Evolutionary conservation across 23 tunicate species (phyloP), one percentile per base, ranked within the genome.

Genomic region (Clavelina lepadiformis): DNA sequence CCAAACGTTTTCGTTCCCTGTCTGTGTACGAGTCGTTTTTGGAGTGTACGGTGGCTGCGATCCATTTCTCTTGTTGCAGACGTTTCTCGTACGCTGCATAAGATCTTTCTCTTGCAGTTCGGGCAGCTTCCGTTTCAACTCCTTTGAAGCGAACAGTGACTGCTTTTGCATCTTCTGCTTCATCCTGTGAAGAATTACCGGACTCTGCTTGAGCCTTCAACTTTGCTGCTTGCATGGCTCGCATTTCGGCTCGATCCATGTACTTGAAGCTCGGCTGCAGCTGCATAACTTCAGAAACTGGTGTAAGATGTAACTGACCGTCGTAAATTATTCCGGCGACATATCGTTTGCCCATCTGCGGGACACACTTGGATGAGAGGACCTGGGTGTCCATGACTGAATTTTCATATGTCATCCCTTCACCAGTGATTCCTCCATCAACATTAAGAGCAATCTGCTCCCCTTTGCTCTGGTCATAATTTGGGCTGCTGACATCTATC

Each of bases 391-490:
- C 95, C 85, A 86, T 78, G 19, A 72, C 80, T 27, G 76, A 63
- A 31, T 60, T 86, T 37, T 86, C 81, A 51, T 63, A 86, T 5
- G 79, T 65, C 56, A 65, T 58, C 11, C 74, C 75, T 0, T 74
- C 76, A 26, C 70, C 55, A 22, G 74, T 8, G 33, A 46, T 63
- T 6, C 82, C 67, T 11, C 93, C 93, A 36, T 86, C 95, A 51
- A 86, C 95, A 72, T 78, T 86, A 28, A 78, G 8, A 32, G 95
- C 85, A 58, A 86, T 86, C 38, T 86, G 85, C 56, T 86, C 95
- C 5, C 95, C 95, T 78, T 78, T 78, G 41, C 85, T 72, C 36
- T 77, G 75, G 58, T 86, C 85, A 66, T 86, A 86, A 46, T 78
- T 86, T 27, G 95, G 85, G 41, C 81, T 86, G 56, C 71, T 64